phyloP scores from a whole-genome alignment of 2,888 invertebrate species.

The Drepanosiphum platanoidis region DNA sequence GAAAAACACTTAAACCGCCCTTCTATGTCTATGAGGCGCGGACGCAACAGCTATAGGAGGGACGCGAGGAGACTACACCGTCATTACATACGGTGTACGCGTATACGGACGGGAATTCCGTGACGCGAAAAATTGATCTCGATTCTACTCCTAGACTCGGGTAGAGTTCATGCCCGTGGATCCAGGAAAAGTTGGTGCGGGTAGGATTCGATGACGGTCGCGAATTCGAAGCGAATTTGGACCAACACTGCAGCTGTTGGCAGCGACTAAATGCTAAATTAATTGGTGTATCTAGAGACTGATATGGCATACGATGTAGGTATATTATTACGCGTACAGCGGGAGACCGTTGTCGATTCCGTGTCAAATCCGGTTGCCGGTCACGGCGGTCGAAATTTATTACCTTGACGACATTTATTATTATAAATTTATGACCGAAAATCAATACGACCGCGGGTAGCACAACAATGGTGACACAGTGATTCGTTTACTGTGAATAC shows the following conservation, averaged over 20 bases:
- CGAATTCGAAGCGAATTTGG: not conserved
- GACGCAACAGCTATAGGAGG: not conserved
- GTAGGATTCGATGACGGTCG: not conserved
- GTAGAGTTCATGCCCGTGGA: not conserved
- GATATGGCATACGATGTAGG: not conserved
- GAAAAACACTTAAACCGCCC: not conserved
- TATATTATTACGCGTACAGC: not conserved
- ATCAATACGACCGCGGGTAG: not conserved
- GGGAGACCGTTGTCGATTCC: not conserved
- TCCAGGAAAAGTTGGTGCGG: not conserved
- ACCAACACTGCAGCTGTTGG: no score
- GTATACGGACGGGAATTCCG: not conserved
- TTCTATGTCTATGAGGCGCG: not conserved
- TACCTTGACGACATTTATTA: not conserved
- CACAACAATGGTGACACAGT: no score
- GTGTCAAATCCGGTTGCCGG: constrained; percentile 13
- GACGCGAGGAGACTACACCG: not conserved
- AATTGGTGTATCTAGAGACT: no score
- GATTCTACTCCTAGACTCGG: no score
- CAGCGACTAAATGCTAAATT: no score
- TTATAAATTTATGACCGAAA: constrained; percentile 3
- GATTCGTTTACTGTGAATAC: no score
- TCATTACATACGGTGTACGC: not conserved
- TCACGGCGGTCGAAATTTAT: not conserved
- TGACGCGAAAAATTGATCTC: constrained; percentile 5